These are phyloP conservation scores for Drosophila sp. DNA, from an alignment of 1,140 invertebrate genomes.

Conservation along the genomic window DNA sequence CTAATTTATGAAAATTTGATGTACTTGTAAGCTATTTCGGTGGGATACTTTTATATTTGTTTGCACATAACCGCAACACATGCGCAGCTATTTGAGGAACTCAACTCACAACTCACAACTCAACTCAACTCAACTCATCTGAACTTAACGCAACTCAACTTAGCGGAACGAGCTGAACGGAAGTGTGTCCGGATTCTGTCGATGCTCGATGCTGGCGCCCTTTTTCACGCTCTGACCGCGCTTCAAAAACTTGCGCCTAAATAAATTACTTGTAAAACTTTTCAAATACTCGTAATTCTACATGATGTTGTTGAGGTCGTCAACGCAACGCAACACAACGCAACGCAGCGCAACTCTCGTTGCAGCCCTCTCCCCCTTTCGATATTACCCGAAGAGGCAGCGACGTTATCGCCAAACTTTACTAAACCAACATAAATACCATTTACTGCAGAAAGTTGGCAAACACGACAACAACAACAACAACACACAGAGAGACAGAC, in stretches of 20 bases:
- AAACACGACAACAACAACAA: slow-evolving; percentile 33
- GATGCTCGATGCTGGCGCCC: slow-evolving; percentile 22
- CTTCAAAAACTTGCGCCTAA: slow-evolving; percentile 80
- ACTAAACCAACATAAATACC: slow-evolving; percentile 83
- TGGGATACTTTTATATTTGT: slow-evolving; percentile 82
- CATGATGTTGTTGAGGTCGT: slow-evolving; percentile 83
- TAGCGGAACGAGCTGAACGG: not conserved
- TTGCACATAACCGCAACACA: slow-evolving; percentile 81
- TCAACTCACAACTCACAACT: slow-evolving; percentile 7
- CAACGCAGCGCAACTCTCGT: slow-evolving; percentile 59
- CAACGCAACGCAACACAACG: slow-evolving; percentile 66
- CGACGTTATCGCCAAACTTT: slow-evolving; percentile 77
- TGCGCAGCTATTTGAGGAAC: slow-evolving; percentile 42
- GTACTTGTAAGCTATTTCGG: slow-evolving; percentile 82
- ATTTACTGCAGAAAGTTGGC: slow-evolving; percentile 79
- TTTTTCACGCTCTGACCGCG: slow-evolving; percentile 59
- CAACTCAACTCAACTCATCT: slow-evolving; percentile 3
- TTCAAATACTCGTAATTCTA: slow-evolving; percentile 83
- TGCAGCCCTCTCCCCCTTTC: slow-evolving; percentile 41
- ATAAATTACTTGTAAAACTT: slow-evolving; percentile 83
- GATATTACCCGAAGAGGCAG: slow-evolving; percentile 38
- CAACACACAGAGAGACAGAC: slow-evolving; percentile 17
- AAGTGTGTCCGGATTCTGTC: slow-evolving; percentile 25
- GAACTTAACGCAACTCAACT: too few relatives aligned
- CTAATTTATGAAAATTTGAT: slow-evolving; percentile 84